Evolutionary conservation across 1,140 invertebrate species (phyloP), one percentile per base, ranked within the genome.

Genomic region (Megalonaias nervosa): DNA sequence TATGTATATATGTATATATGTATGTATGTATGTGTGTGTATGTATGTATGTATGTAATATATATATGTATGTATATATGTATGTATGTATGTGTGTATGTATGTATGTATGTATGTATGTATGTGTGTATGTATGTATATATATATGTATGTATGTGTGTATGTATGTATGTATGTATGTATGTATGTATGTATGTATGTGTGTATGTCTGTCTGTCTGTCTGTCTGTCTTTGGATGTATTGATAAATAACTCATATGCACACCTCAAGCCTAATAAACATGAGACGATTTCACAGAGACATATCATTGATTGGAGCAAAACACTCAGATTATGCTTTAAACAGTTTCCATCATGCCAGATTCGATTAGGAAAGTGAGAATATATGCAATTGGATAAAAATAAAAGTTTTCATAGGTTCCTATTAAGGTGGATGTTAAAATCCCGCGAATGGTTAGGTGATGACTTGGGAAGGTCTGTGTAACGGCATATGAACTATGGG

Each of bases 201-300:
- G 3, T 61, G 21, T 3, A 26, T 26, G 26, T 26, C 1, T 12
- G n/a, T 71, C 31, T 13, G 66, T 17, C 15, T 60, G 71, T 21
- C 64, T 68, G n/a, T 66, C 67, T 69, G 75, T 69, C 59, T 3
- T 21, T 61, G 59, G 16, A 61, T 17, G 1, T 17, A 61, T 61
- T 61, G 16, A 17, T 21, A 62, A 62, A 23, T 6, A 62, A n/a
- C 21, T 62, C 60, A 19, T 62, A 2, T 19, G 19, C 19, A 62
- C 3, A 62, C 13, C 0, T 23, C 21, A 21, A 3, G 4, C 38
- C 38, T 38, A 6, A 2, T 38, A 38, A 38, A 38, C 38, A 38
- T 38, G 38, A 38, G 38, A 38, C 9, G 6, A 38, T 38, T 9
- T 38, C 38, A 38, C 4, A 38, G 9, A 38, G 5, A 38, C 38